phyloP scores from a whole-genome alignment of 2,888 invertebrate species.

The Brenthis daphne region DNA sequence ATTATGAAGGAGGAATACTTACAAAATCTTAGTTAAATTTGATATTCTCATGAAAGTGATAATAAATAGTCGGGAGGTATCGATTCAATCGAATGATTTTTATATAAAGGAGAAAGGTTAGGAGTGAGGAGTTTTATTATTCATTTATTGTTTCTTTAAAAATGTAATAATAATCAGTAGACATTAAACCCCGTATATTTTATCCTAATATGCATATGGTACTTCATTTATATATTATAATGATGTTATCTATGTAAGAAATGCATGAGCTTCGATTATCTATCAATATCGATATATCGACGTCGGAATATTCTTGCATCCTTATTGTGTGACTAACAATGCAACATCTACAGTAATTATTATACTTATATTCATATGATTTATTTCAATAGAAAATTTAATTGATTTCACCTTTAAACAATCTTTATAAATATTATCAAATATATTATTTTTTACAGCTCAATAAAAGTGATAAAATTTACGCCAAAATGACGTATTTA shows the following conservation, averaged over 20 bases:
- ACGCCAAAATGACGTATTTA: slow-evolving; percentile 9
- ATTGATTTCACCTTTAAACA: neutral
- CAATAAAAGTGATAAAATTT: neutral
- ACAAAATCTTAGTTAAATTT: slow-evolving; percentile 37
- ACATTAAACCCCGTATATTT: slow-evolving; percentile 60
- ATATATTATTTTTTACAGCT: neutral
- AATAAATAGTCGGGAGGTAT: slow-evolving; percentile 37
- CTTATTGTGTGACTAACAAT: slow-evolving; percentile 16
- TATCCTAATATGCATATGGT: slow-evolving; percentile 61
- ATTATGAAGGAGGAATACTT: slow-evolving; percentile 40
- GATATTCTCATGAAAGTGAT: slow-evolving; percentile 39
- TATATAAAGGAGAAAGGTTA: slow-evolving; percentile 49
- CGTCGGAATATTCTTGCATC: slow-evolving; percentile 11
- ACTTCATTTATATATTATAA: slow-evolving; percentile 58
- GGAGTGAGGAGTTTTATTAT: slow-evolving; percentile 74
- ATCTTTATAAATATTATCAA: slow-evolving; percentile 1
- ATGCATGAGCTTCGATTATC: slow-evolving; percentile 68
- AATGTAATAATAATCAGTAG: slow-evolving; percentile 51
- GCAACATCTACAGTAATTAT: neutral
- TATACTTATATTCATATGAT: too few species aligned
- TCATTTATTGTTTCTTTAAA: slow-evolving; percentile 78
- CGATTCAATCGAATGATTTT: slow-evolving; percentile 46
- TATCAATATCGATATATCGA: slow-evolving; percentile 37
- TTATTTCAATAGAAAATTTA: neutral
- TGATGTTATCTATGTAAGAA: slow-evolving; percentile 57